phyloP scores from a whole-genome alignment of 2,888 invertebrate species.

The Drosophila silvestris region DNA sequence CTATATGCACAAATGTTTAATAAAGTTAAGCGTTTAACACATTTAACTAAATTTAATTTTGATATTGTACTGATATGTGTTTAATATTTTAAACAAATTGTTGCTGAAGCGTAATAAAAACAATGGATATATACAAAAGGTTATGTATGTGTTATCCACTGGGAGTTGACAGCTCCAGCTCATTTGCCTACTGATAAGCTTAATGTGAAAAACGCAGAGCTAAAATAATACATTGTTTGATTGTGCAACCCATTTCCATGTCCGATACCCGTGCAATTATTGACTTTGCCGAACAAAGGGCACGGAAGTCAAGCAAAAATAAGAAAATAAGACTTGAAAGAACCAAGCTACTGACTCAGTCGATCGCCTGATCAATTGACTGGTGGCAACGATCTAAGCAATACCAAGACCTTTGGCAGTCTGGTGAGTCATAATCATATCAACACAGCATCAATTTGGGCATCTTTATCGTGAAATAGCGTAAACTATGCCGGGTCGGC shows the following conservation, averaged over 20 bases:
- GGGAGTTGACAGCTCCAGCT: not conserved
- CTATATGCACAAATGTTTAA: not conserved
- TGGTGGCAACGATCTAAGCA: conserved; percentile 36
- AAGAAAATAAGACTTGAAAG: conserved; percentile 4
- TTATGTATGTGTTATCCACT: not conserved
- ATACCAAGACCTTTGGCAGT: conserved; percentile 38
- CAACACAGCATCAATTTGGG: conserved; percentile 35
- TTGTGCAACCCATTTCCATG: conserved; percentile 48
- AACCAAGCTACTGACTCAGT: conserved; percentile 44
- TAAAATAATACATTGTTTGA: conserved; percentile 20
- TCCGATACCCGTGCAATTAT: conserved; percentile 35
- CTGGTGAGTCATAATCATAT: conserved; percentile 52
- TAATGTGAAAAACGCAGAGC: not conserved
- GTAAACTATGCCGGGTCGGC: conserved; percentile 36
- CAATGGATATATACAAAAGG: not conserved
- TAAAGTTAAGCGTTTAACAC: too few species aligned
- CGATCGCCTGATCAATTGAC: conserved; percentile 16
- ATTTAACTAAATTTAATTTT: not conserved
- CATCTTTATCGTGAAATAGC: conserved; percentile 30
- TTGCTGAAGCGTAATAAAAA: not conserved
- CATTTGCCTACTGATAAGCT: conserved; percentile 34
- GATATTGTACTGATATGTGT: accelerated
- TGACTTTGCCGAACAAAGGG: conserved; percentile 49
- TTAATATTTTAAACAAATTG: not conserved
- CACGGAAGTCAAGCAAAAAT: conserved; percentile 13